Evolutionary conservation across 1,140 invertebrate species (phyloP), one percentile per base, ranked within the genome.

Genomic region (Chelonus insularis): DNA sequence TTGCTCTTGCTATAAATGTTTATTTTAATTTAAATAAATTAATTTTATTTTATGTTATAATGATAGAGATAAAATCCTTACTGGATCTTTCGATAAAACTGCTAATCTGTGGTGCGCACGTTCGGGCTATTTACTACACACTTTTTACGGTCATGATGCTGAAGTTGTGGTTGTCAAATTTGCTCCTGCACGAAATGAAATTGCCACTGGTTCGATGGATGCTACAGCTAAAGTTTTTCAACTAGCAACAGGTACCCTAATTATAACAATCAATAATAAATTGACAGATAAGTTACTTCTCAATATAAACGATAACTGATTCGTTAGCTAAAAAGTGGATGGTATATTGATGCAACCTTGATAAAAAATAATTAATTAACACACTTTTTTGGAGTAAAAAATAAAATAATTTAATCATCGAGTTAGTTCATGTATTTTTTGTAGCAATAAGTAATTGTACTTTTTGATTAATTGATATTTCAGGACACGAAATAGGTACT

Each of bases 41-140:
- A 41, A 29, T 59, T 48, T 50, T 39, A 32, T 58, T 50, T 5
- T 43, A 25, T 59, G 16, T 18, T 16, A 14, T 50, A 16, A 54
- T 48, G 18, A 36, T 71, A 92, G 90, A 47, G 87, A 91, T 69
- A 87, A 87, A 76, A 87, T 92, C 12, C 77, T 90, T 21, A 92
- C 91, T 0, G 89, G 89, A 29, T 92, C 90, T 0, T 93, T 93
- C 75, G 91, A 93, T 75, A 90, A 89, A 73, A 91, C 90, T 0
- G 88, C 87, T 20, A 87, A 84, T 65, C 76, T 93, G 48, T 93
- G 91, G 91, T 84, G 84, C 58, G 77, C 85, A 0, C 81, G 80
- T 55, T 87, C 83, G 1, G 91, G 88, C 0, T 86, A 88, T 52
- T 91, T 88, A 69, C 77, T 88, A 20, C 78, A 85, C 55, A 91